A percentile compares a stretch with the other conserved stretches of the same genome.
Conservation (phyloP, 1,140 invertebrate species). For the Caerostris extrusa region DNA sequence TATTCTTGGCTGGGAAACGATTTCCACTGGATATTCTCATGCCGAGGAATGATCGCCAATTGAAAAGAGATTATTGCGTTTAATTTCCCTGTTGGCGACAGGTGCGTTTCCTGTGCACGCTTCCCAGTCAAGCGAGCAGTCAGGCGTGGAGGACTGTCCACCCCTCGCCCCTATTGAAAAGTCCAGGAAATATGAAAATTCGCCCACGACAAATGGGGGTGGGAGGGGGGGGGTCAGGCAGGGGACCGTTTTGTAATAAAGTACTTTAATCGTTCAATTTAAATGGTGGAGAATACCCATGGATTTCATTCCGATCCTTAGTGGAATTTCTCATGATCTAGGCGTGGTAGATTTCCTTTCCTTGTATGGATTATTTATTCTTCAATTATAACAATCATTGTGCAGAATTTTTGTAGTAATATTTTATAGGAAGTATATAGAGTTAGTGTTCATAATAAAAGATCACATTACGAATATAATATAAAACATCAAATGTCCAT, state of each 20-base stretch:
- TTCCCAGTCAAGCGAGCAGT: background rate
- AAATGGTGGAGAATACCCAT: background rate
- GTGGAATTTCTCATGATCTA: background rate
- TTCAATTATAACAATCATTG: no score
- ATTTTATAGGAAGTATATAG: no score
- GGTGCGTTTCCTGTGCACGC: constrained; percentile 27
- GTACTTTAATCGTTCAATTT: background rate
- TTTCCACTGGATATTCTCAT: background rate
- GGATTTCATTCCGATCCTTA: background rate
- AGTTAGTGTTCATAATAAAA: no score
- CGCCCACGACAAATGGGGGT: constrained; percentile 1
- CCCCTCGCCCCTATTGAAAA: background rate
- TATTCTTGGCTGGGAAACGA: constrained; percentile 7
- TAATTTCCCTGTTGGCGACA: background rate
- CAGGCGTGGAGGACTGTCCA: constrained; percentile 22
- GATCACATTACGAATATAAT: no score
- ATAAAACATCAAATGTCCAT: no score
- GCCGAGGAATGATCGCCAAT: background rate
- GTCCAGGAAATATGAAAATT: constrained; percentile 35
- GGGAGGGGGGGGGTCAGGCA: background rate
- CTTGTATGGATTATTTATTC: no score
- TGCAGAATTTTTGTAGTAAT: no score
- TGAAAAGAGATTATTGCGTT: constrained; percentile 23
- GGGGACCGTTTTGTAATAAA: background rate
- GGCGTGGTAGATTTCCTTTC: background rate